Base-by-base conservation (phyloP, 2,888 invertebrate genomes). In the Cheilosia variabilis region DNA sequence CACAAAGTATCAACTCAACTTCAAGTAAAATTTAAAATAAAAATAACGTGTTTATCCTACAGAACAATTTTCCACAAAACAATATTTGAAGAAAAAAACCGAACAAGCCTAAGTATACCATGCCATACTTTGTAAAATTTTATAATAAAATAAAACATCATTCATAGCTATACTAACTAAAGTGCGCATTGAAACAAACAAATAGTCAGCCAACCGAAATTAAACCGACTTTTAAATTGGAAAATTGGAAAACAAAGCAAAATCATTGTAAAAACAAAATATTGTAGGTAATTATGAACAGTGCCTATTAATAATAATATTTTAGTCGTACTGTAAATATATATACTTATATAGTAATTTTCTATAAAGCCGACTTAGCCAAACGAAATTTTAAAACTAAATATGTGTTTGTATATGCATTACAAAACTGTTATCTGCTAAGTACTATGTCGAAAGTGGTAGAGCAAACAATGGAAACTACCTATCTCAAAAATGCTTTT, bases 261-360 rank as follows among this genome's bases (percentile, higher is more conserved):
- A 31, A 58, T 68, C 55, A 41, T 75, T 83, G 62, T 77, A 82
- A 71, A 81, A 71, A 71, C 19, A 45, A 55, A 77, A 19, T 52
- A 79, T 72, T 80, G 60, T 86, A 86, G 86, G 86, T 86, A 86
- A 86, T 75, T 86, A 63, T 72, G 80, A 80, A 80, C 66, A 86
- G 86, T 86, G 86, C 86, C 86, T 86, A 86, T 77, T 63, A 79
- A 71, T 45, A 72, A 63, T 57, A 72, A 47, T 47, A 47, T 47
- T 17, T 71, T 50, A 79, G 55, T 55, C 41, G 45, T 52, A 73
- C 15, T 66, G 58, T 71, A 66, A 66, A 76, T 62, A 76, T 62
- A 77, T 10, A 37, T 37, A 13, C 4, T 10, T 13, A 37, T 13
- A 57, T 10, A 62, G 47, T 55, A 68, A 76, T 80, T 79, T 79